Evolutionary conservation across 2,888 invertebrate species (phyloP).

Genomic region (Agrenia bidenticulata): DNA sequence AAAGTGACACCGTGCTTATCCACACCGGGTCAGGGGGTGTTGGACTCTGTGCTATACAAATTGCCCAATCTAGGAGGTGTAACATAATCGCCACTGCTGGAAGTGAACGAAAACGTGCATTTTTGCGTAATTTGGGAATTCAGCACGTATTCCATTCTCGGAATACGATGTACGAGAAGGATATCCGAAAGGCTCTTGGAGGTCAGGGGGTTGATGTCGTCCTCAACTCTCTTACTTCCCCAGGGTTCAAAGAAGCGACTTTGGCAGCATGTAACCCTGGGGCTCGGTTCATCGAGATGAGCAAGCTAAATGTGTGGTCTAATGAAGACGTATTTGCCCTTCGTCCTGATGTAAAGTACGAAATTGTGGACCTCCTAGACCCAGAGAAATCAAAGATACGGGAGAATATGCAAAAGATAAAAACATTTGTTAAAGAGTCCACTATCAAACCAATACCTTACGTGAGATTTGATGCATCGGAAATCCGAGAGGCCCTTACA

Average conservation of each 20-base stretch:
- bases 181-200: conserved; percentile 27
- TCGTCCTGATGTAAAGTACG: conserved; percentile 37
- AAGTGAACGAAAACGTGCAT: conserved; percentile 33
- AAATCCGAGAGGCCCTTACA: conserved; percentile 32
- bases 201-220: conserved; percentile 37
- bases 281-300: conserved; percentile 43
- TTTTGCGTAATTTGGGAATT: conserved; percentile 33
- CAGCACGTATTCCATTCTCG: conserved; percentile 39
- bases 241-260: conserved; percentile 42
- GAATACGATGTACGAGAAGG: conserved; percentile 33
- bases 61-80: conserved; percentile 33
- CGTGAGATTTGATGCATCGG: conserved; percentile 28
- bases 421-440: conserved; percentile 16
- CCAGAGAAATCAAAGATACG: conserved; percentile 20
- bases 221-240: conserved; percentile 40
- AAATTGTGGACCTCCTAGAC: conserved; percentile 29
- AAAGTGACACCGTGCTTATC: conserved; percentile 35
- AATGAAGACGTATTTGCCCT: conserved; percentile 27
- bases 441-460: conserved; percentile 34
- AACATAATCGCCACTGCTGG: conserved; percentile 43
- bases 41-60: conserved; percentile 38
- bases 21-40: conserved; percentile 46
- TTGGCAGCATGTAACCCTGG: conserved; percentile 23
- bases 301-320: conserved; percentile 40
- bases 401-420: conserved; percentile 18